Evolutionary conservation across 2,888 invertebrate genomes (phyloP).

Genomic region (Uropetala carovei): DNA sequence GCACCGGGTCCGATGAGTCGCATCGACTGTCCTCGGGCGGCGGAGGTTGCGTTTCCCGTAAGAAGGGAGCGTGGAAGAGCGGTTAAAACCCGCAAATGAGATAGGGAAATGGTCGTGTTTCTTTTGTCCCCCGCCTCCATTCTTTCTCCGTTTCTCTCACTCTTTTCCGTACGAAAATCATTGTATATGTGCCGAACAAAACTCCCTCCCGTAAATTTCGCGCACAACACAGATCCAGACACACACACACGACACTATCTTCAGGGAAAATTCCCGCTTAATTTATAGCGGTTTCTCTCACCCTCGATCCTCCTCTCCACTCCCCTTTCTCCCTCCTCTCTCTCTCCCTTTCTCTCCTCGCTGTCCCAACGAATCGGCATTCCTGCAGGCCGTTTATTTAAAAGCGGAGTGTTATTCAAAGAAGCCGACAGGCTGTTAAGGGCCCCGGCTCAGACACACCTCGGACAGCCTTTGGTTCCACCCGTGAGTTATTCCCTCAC

Average conservation of each 20-base stretch:
- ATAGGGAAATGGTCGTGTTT: too few species aligned
- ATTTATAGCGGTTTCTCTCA: conserved; percentile 54
- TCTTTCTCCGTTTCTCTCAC: background rate
- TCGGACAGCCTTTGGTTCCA: conserved; percentile 46
- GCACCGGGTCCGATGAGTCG: background rate
- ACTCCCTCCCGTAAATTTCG: conserved; percentile 49
- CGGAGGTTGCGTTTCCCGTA: background rate
- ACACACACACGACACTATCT: background rate
- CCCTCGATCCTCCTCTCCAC: background rate
- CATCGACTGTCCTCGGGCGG: background rate
- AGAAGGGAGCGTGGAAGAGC: background rate
- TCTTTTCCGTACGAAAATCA: conserved; percentile 25
- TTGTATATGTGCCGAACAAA: conserved; percentile 56
- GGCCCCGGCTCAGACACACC: conserved; percentile 28
- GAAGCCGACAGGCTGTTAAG: conserved; percentile 56
- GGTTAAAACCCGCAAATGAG: background rate
- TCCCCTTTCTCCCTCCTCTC: background rate
- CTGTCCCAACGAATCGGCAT: conserved; percentile 43
- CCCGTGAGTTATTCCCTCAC: conserved; percentile 50
- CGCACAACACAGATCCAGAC: background rate
- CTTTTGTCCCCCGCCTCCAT: background rate
- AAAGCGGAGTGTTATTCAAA: conserved; percentile 63
- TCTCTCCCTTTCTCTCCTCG: background rate
- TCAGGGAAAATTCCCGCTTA: conserved; percentile 44
- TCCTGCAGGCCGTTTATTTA: conserved; percentile 47